Conservation (phyloP, 2,113 vertebrate genomes). For the Chaetodon auriga region DNA sequence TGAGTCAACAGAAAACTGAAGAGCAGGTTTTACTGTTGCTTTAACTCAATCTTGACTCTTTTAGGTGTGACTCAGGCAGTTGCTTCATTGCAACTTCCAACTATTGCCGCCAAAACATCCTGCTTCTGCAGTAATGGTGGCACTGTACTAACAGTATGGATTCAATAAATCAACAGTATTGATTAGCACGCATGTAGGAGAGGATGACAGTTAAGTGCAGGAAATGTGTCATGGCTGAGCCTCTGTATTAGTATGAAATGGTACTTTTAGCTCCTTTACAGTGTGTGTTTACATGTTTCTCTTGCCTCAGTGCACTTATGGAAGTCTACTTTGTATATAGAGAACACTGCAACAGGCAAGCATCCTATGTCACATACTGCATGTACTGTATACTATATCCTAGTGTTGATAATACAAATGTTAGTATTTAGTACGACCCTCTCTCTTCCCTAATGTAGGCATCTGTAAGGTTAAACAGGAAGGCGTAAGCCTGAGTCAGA, state of each 20-base stretch:
- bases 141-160: neutral
- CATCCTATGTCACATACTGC: neutral
- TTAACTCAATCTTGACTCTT: neutral
- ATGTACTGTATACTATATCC: too few relatives aligned
- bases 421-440: too few relatives aligned
- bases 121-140: neutral
- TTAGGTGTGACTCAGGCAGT: slow-evolving; percentile 1
- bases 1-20: neutral
- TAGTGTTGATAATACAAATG: too few relatives aligned
- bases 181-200: neutral
- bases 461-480: slow-evolving; percentile 33
- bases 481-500: slow-evolving; percentile 63
- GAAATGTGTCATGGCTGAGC: neutral
- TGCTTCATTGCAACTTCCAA: neutral
- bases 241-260: neutral
- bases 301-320: neutral
- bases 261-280: neutral
- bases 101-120: neutral
- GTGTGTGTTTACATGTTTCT: neutral
- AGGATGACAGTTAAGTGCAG: neutral
- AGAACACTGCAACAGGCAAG: neutral
- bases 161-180: neutral
- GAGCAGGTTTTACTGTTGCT: neutral
- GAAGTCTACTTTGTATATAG: neutral
- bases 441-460: neutral